Conservation (phyloP, 2,113 vertebrate genomes). For the Aldabrachelys gigantea region DNA sequence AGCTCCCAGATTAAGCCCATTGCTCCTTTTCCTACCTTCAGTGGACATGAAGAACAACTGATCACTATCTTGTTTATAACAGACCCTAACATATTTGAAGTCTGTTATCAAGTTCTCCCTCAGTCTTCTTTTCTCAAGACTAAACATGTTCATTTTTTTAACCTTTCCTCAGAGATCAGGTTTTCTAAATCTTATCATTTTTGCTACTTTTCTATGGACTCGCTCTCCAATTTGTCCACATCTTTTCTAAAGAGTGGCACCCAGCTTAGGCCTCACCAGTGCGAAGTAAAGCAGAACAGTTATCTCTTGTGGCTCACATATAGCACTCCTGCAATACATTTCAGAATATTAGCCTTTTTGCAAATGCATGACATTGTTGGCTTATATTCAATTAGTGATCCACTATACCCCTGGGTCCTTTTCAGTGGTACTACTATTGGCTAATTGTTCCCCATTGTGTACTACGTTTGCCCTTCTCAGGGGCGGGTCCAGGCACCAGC, state of each 20-base stretch:
- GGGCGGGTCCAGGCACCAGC: too few species aligned
- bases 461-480: too few species aligned
- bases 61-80: not conserved
- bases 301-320: not conserved
- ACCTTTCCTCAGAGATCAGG: too few species aligned
- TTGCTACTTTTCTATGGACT: too few species aligned
- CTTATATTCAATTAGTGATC: not conserved
- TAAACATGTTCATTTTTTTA: too few species aligned
- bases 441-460: not conserved
- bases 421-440: not conserved
- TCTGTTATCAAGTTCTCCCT: not conserved
- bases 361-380: not conserved
- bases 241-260: too few species aligned
- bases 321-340: not conserved
- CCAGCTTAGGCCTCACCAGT: too few species aligned
- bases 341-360: not conserved
- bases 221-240: too few species aligned
- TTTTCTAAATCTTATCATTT: too few species aligned
- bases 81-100: not conserved
- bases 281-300: too few species aligned
- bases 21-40: not conserved
- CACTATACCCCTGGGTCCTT: not conserved
- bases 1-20: not conserved
- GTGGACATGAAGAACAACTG: not conserved
- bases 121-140: too few species aligned